Base-by-base conservation (phyloP, 1,140 invertebrate genomes). In the Gonatopus flavifemur region DNA sequence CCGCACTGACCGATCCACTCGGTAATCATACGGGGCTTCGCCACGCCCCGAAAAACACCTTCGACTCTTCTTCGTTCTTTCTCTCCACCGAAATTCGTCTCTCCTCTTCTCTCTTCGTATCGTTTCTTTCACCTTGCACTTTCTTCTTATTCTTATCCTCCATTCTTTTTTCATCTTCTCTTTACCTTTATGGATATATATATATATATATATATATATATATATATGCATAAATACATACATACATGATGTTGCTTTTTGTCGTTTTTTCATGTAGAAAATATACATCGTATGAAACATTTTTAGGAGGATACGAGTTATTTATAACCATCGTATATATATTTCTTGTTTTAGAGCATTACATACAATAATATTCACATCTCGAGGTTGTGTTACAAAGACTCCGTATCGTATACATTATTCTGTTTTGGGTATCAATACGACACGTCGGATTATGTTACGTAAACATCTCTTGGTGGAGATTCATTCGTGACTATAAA, bases 31-130 rank as follows among this genome's bases (percentile, higher is more conserved):
- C 68, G 69, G 66, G 66, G 55, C 66, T 67, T 65, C 40, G 72
- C 74, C 72, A 75, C 74, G 74, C 74, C 74, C 72, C 67, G 69
- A 76, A 75, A 75, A 76, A 76, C 74, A 76, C 74, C 74, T 73
- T 71, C 64, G 61, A 62, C 61, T 65, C 67, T 66, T 59, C 59
- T 57, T 58, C 59, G 53, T 55, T 41, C 41, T 51, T 32, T 43
- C 49, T 32, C 35, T 49, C 36, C 28, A 22, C 28, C 21, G 15
- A 18, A n/a, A n/a, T n/a, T 48, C 52, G 40, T 47, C 46, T 47
- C n/a, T 45, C 49, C 25, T 55, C 59, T 55, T 52, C 43, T 48
- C 52, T 51, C 44, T 46, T 39, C 59, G 50, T 50, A 37, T 57
- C 42, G 16, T 52, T 52, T 57, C 57, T 59, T 55, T 50, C 31